A percentile compares a stretch with the other conserved stretches of the same genome.
Conservation (phyloP, 37 sponge, comb jelly and placozoan genomes). For the Tethya wilhelma region DNA sequence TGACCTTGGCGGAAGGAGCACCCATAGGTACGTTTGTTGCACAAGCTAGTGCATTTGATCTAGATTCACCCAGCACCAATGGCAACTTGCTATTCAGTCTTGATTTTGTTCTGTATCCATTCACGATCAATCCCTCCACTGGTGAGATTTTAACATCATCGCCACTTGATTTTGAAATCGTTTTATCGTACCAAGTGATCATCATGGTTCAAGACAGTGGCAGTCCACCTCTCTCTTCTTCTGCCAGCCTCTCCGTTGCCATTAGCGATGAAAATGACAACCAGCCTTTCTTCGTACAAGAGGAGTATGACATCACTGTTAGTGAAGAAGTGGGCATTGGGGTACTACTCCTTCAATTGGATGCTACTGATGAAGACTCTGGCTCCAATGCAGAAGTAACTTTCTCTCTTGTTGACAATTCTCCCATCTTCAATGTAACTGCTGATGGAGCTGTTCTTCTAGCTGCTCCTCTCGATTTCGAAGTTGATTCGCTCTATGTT, state of each 20-base stretch:
- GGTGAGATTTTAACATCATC: slow-evolving; percentile 18
- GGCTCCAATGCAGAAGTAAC: slow-evolving; percentile 26
- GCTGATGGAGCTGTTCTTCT: slow-evolving; percentile 27
- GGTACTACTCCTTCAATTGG: slow-evolving; percentile 2
- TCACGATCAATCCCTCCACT: slow-evolving; percentile 18
- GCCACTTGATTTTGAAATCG: slow-evolving; percentile 28
- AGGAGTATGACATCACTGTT: slow-evolving; percentile 6
- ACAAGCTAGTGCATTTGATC: slow-evolving; percentile 2
- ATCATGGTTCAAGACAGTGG: slow-evolving; percentile 62
- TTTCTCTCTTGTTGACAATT: slow-evolving; percentile 1
- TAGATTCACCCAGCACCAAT: slow-evolving; percentile 6
- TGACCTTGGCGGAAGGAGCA: slow-evolving; percentile 10
- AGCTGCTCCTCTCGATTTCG: slow-evolving; percentile 29
- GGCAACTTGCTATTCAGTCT: not conserved
- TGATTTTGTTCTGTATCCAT: not conserved
- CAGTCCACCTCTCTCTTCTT: slow-evolving; percentile 47
- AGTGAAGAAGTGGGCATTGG: slow-evolving; percentile 31
- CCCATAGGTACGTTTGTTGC: slow-evolving; percentile 14
- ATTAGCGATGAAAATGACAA: slow-evolving; percentile 56
- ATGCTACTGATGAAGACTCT: slow-evolving; percentile 32
- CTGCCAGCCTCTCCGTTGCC: not conserved
- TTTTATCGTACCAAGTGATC: slow-evolving; percentile 15
- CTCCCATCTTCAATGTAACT: slow-evolving; percentile 16
- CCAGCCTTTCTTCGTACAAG: slow-evolving; percentile 44
- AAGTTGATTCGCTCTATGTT: not conserved